These are phyloP conservation scores for Drosophila koepferae DNA, from an alignment of 2,888 invertebrate genomes.

Conservation along the genomic window DNA sequence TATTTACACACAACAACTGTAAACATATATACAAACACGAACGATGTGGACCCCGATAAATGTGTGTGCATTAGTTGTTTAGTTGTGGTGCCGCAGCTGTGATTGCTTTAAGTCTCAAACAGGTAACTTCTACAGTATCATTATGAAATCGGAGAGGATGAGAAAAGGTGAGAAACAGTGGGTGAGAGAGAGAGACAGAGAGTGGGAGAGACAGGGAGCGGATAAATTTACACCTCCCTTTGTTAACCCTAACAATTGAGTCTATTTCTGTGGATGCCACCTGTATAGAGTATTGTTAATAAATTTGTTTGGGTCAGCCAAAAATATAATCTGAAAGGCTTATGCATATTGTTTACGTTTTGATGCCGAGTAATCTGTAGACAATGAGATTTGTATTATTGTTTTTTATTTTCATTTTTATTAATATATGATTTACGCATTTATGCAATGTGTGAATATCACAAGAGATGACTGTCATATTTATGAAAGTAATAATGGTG, in stretches of 20 bases:
- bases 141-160: slow-evolving; percentile 42
- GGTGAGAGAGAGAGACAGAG: neutral
- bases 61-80: slow-evolving; percentile 23
- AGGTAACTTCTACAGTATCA: slow-evolving; percentile 13
- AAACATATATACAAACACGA: slow-evolving; percentile 18
- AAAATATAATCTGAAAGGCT: slow-evolving; percentile 28
- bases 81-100: slow-evolving; percentile 29
- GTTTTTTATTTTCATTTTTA: neutral
- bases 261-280: neutral
- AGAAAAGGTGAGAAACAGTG: slow-evolving; percentile 16
- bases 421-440: neutral
- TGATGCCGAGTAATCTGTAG: neutral
- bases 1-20: slow-evolving; percentile 49
- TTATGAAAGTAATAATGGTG: too few species aligned
- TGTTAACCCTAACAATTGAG: slow-evolving; percentile 39
- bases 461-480: neutral
- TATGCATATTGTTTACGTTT: slow-evolving; percentile 13
- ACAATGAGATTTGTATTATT: slow-evolving; percentile 4
- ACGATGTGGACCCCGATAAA: slow-evolving; percentile 3
- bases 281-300: slow-evolving; percentile 6
- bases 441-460: neutral
- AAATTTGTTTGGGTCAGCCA: slow-evolving; percentile 33
- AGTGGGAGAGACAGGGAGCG: slow-evolving; percentile 4
- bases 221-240: slow-evolving; percentile 17
- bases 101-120: slow-evolving; percentile 14